Evolutionary conservation across 2,888 invertebrate species (phyloP).

Genomic region (Folsomia candida): DNA sequence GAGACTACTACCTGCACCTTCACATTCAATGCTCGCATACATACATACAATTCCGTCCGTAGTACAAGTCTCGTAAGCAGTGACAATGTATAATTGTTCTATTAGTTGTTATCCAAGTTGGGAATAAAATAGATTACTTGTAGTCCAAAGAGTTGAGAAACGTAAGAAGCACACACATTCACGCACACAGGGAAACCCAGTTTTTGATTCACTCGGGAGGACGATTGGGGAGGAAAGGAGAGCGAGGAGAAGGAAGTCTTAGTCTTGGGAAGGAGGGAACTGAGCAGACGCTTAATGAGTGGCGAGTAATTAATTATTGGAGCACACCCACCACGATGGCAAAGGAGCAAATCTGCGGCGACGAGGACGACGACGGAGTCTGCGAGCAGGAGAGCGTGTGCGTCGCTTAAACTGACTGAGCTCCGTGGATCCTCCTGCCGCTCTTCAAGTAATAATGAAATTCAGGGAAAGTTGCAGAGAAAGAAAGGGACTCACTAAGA

Average conservation of each 20-base stretch:
- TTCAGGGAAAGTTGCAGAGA: conserved; percentile 12
- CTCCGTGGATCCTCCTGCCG: not conserved
- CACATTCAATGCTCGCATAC: not conserved
- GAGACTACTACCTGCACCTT: not conserved
- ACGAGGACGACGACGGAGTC: conserved; percentile 15
- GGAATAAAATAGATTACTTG: no score
- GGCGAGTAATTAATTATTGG: conserved; percentile 50
- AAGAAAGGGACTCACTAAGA: conserved; percentile 4
- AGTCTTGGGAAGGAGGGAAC: conserved; percentile 21
- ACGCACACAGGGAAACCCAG: no score
- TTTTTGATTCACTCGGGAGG: no score
- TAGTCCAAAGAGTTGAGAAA: no score
- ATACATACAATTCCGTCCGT: no score
- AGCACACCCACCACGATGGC: conserved; percentile 50
- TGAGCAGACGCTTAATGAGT: conserved; percentile 51
- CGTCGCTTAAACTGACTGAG: conserved; percentile 9
- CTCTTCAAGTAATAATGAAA: conserved; percentile 11
- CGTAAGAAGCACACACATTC: no score
- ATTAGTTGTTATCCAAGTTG: no score
- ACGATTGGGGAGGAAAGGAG: no score
- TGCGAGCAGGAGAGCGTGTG: not conserved
- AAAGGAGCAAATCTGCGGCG: conserved; percentile 45
- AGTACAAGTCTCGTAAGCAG: no score
- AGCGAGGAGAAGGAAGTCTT: no score
- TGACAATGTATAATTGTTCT: no score